Evolutionary conservation across 2,113 vertebrate species (phyloP).

Genomic region (Melanocharis versteri): DNA sequence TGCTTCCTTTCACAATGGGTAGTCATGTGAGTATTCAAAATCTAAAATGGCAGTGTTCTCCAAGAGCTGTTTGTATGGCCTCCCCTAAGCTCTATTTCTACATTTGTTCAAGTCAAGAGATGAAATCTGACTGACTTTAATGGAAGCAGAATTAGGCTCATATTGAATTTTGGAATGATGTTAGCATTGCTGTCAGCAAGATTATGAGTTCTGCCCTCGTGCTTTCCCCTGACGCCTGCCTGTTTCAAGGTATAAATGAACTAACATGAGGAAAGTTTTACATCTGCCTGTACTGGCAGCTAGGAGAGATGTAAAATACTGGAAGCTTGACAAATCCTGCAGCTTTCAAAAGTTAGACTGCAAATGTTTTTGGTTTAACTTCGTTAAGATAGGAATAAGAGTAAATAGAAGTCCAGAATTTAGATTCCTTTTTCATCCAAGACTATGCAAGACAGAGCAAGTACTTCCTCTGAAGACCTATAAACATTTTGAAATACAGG

Average conservation of each 20-base stretch:
- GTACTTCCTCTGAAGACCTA: neutral
- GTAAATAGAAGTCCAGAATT: neutral
- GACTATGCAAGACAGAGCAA: neutral
- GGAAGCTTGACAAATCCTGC: constrained; percentile 39
- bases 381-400: neutral
- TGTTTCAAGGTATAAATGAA: constrained; percentile 47
- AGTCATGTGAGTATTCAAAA: neutral
- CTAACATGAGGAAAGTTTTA: constrained; percentile 3
- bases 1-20: neutral
- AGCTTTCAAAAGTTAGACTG: constrained; percentile 11
- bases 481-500: neutral
- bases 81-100: neutral
- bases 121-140: constrained; percentile 39
- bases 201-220: constrained; percentile 18
- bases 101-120: neutral
- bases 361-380: neutral
- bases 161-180: constrained; percentile 30
- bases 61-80: neutral
- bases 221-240: constrained; percentile 9
- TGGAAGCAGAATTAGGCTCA: constrained; percentile 26
- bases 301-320: neutral
- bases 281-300: constrained; percentile 26
- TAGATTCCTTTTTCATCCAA: neutral
- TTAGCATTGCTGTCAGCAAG: constrained; percentile 25
- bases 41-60: neutral